A percentile compares a stretch with the other conserved stretches of the same genome.
Evolutionary conservation across 2,113 vertebrate species (phyloP).

Genomic region (Sialia sialis): DNA sequence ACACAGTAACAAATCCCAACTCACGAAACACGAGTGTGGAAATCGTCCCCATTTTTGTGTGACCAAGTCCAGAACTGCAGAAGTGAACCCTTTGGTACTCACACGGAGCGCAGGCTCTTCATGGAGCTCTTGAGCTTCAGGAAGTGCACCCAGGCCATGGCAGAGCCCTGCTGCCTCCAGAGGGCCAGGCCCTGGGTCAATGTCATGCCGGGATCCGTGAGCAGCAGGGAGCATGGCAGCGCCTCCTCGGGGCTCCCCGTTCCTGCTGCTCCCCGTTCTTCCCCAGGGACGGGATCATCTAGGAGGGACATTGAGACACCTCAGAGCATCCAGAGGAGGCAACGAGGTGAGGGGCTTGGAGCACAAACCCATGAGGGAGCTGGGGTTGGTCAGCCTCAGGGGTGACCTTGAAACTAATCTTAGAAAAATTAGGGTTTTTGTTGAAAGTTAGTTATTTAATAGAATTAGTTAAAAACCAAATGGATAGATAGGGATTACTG

Average conservation of each 20-base stretch:
- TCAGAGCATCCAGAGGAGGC: too few species aligned
- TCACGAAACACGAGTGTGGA: not conserved
- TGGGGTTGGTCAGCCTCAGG: too few species aligned
- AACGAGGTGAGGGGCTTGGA: too few species aligned
- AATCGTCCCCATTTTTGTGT: not conserved
- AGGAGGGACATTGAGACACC: too few species aligned
- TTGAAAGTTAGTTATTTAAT: too few species aligned
- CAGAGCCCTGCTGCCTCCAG: constrained; percentile 87
- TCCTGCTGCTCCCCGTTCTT: constrained; percentile 64
- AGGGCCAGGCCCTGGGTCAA: constrained; percentile 53
- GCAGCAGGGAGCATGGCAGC: constrained; percentile 61
- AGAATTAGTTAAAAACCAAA: too few species aligned
- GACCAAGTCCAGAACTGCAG: not conserved
- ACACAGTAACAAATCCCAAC: too few species aligned
- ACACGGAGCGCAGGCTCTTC: constrained; percentile 71
- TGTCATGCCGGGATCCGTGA: constrained; percentile 48
- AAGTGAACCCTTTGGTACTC: not conserved
- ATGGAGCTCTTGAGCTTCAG: constrained; percentile 79
- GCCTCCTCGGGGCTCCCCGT: constrained; percentile 22
- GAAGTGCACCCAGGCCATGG: constrained; percentile 81
- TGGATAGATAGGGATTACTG: too few species aligned
- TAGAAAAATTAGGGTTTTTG: too few species aligned
- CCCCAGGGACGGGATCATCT: constrained; percentile 75
- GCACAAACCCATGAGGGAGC: too few species aligned
- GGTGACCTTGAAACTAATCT: too few species aligned